These are phyloP conservation scores for Agrotis exclamationis DNA, from an alignment of 2,888 invertebrate species.

Conservation along the genomic window DNA sequence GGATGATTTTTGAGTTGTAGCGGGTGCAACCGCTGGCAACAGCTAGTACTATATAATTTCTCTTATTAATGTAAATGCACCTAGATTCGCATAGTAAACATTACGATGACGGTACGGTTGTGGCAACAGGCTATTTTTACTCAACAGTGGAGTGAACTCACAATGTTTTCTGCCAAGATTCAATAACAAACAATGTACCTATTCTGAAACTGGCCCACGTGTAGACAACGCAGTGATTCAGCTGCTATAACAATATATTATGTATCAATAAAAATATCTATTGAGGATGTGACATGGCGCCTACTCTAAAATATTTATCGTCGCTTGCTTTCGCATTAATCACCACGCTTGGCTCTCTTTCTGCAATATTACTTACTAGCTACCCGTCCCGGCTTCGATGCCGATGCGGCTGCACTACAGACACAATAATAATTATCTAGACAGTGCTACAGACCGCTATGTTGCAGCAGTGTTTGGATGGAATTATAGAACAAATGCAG, in stretches of 20 bases:
- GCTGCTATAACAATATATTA: conserved; percentile 9
- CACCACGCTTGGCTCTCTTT: conserved; percentile 10
- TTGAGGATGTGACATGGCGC: conserved; percentile 6
- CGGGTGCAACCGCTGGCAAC: too few relatives aligned
- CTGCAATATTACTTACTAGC: background rate
- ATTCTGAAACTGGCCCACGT: conserved; percentile 37
- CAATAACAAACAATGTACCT: conserved; percentile 56
- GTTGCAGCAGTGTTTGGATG: too few relatives aligned
- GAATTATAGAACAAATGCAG: too few relatives aligned
- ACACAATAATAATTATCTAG: too few relatives aligned
- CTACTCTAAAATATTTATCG: conserved; percentile 7
- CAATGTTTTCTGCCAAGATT: conserved; percentile 65
- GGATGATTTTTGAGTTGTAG: too few relatives aligned
- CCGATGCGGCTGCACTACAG: too few relatives aligned
- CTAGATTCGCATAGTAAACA: conserved; percentile 31
- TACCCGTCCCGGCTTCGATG: too few relatives aligned
- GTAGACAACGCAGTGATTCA: conserved; percentile 24
- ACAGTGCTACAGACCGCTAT: too few relatives aligned
- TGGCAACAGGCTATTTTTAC: conserved; percentile 59
- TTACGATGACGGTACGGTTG: conserved; percentile 19
- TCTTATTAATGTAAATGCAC: conserved; percentile 17
- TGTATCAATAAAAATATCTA: conserved; percentile 4
- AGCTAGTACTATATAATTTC: conserved; percentile 10
- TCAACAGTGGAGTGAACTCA: conserved; percentile 58
- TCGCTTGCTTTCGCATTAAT: background rate